These are phyloP conservation scores for Magallana gigas DNA, from an alignment of 1,140 invertebrate genomes.

Conservation along the genomic window DNA sequence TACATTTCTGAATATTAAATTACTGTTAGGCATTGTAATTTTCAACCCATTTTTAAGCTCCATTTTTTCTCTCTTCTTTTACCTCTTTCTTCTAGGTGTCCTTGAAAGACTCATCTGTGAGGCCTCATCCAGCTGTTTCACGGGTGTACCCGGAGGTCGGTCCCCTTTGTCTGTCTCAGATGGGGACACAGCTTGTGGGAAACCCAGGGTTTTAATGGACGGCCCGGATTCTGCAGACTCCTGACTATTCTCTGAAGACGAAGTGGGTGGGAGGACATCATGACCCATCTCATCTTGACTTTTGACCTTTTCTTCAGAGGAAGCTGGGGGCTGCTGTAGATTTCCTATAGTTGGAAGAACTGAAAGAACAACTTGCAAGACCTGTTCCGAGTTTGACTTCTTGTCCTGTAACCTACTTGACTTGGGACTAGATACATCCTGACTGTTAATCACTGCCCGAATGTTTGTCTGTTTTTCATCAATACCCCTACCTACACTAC, in stretches of 20 bases:
- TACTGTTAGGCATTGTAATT: too few species aligned
- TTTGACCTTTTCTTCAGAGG: not conserved
- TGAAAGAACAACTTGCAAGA: not conserved
- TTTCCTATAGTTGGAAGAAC: not conserved
- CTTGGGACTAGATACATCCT: not conserved
- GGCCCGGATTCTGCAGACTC: not conserved
- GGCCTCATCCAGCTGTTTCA: not conserved
- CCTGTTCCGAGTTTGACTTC: not conserved
- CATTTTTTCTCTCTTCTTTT: not conserved
- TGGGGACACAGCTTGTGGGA: not conserved
- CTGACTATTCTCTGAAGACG: not conserved
- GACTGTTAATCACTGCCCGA: not conserved
- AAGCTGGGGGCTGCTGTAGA: not conserved
- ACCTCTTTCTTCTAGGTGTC: slow-evolving; percentile 5
- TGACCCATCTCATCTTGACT: not conserved
- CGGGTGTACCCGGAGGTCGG: not conserved
- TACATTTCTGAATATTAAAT: too few species aligned
- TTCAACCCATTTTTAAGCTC: too few species aligned
- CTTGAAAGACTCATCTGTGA: not conserved
- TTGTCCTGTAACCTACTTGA: not conserved
- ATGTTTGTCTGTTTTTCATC: not conserved
- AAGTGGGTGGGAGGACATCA: not conserved
- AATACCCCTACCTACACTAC: not conserved
- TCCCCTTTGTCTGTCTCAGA: not conserved
- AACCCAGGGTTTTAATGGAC: not conserved